A percentile compares a stretch with the other conserved stretches of the same genome.
Evolutionary conservation across 2,888 invertebrate genomes (phyloP).

Genomic region (Hoplodrina blanda): DNA sequence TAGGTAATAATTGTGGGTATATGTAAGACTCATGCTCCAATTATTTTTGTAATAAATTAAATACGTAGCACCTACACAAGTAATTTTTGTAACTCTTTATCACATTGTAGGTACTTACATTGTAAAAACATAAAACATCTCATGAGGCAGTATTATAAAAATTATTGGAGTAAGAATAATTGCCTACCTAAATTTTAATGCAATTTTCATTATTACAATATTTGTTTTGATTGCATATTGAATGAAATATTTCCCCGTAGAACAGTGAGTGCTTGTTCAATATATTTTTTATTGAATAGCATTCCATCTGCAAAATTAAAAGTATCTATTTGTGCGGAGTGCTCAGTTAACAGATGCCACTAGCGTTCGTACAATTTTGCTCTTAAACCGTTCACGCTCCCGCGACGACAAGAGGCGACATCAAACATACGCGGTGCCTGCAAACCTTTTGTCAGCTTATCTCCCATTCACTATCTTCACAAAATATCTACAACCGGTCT

Average conservation of each 20-base stretch:
- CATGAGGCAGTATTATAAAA: no score
- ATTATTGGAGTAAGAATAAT: no score
- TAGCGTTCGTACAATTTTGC: constrained; percentile 87
- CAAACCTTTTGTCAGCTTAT: constrained; percentile 90
- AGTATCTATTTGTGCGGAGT: constrained; percentile 85
- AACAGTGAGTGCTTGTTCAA: constrained; percentile 59
- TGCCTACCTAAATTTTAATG: neutral
- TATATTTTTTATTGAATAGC: constrained; percentile 66
- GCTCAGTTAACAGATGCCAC: constrained; percentile 88
- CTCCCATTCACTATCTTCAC: constrained; percentile 88
- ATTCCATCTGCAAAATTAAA: constrained; percentile 89
- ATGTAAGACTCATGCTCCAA: neutral
- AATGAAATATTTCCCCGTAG: constrained; percentile 55
- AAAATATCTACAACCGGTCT: constrained; percentile 84
- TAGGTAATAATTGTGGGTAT: constrained; percentile 48
- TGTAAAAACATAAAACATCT: no score
- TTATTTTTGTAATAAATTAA: no score
- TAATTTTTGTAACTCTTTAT: no score
- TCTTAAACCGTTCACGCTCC: constrained; percentile 88
- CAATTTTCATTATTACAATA: neutral
- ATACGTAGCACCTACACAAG: no score
- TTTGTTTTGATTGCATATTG: constrained; percentile 39
- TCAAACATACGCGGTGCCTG: constrained; percentile 87
- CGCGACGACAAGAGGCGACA: constrained; percentile 86
- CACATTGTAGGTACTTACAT: no score